Evolutionary conservation across 1,140 invertebrate genomes (phyloP).

Genomic region (Diploscapter pachys): DNA sequence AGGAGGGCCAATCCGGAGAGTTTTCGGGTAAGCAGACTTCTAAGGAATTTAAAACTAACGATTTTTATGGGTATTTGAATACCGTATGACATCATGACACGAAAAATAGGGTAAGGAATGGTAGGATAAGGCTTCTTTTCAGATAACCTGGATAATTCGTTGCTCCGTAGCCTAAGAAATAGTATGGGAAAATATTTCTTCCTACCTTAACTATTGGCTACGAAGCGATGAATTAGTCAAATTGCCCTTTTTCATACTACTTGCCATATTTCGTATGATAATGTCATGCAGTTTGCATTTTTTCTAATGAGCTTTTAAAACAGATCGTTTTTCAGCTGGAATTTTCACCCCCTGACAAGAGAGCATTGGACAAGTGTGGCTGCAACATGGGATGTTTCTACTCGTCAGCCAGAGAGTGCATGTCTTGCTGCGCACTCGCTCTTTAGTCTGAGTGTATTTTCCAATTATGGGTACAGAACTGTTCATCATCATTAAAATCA

Average conservation of each 20-base stretch:
- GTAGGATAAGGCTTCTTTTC: too few species aligned
- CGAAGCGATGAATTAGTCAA: neutral
- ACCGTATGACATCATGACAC: too few species aligned
- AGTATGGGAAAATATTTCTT: neutral
- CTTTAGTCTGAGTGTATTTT: conserved; percentile 21
- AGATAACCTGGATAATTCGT: neutral
- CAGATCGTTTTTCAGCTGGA: neutral
- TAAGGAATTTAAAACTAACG: too few species aligned
- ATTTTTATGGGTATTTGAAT: too few species aligned
- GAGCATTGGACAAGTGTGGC: conserved; percentile 50
- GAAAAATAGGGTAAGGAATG: too few species aligned
- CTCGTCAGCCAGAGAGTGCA: conserved; percentile 44
- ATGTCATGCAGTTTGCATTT: neutral
- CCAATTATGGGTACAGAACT: too few species aligned
- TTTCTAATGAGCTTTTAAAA: neutral
- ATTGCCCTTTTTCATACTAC: neutral
- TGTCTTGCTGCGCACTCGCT: conserved; percentile 49
- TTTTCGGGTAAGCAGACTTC: too few species aligned
- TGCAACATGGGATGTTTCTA: conserved; percentile 57
- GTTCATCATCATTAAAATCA: too few species aligned
- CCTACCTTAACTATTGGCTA: neutral
- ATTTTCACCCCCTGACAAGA: conserved; percentile 27
- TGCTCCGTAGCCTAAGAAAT: conserved; percentile 5
- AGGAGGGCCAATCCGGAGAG: too few species aligned
- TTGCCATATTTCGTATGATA: too few species aligned